Percentiles rank a stretch among this genome's conserved stretches.
Evolutionary conservation across 2,888 invertebrate genomes (phyloP).

Genomic region (Lycocerus yunnanus): DNA sequence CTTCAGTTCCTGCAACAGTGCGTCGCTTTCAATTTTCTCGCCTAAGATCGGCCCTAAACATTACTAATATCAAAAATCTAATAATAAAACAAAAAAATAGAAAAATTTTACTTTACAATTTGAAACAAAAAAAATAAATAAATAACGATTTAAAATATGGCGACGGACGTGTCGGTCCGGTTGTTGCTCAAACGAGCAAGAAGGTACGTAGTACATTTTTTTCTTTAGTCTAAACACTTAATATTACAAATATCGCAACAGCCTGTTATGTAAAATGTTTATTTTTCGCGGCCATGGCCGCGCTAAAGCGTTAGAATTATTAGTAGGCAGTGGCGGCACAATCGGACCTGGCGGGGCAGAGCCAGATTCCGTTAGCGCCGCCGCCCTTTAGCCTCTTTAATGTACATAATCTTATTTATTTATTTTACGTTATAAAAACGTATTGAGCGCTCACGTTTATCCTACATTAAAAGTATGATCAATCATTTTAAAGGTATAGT

Average conservation of each 20-base stretch:
- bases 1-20: background rate
- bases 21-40: background rate
- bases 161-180: slow-evolving; percentile 34
- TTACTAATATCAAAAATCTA: background rate
- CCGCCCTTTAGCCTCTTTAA: slow-evolving; percentile 23
- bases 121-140: slow-evolving; percentile 27
- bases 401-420: slow-evolving; percentile 31
- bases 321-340: slow-evolving; percentile 39
- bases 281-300: slow-evolving; percentile 46
- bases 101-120: slow-evolving; percentile 30
- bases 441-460: slow-evolving; percentile 41
- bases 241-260: slow-evolving; percentile 55
- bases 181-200: slow-evolving; percentile 37
- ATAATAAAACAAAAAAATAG: slow-evolving; percentile 22
- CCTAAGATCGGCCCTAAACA: background rate
- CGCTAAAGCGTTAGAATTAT: slow-evolving; percentile 60
- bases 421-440: slow-evolving; percentile 31
- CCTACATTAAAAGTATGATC: slow-evolving; percentile 49
- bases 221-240: slow-evolving; percentile 49
- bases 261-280: slow-evolving; percentile 55
- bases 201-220: slow-evolving; percentile 45
- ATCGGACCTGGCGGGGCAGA: slow-evolving; percentile 36
- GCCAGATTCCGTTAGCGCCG: slow-evolving; percentile 29
- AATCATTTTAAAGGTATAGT: slow-evolving; percentile 39
- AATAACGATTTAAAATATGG: slow-evolving; percentile 36